These are phyloP conservation scores for Colius striatus DNA, from an alignment of 2,113 vertebrate genomes.

Conservation along the genomic window DNA sequence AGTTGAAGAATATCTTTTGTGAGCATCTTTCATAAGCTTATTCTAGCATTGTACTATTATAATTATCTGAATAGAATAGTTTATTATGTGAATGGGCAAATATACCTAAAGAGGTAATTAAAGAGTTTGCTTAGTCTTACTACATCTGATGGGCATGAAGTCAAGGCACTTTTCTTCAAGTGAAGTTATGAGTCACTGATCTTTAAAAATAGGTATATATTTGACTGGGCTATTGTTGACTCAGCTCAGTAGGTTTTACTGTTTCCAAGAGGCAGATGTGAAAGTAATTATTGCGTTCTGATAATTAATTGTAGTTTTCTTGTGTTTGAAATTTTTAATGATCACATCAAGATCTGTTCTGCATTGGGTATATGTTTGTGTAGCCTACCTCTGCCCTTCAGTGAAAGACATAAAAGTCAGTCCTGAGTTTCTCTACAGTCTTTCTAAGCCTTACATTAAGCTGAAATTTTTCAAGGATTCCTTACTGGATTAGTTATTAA, in stretches of 20 bases:
- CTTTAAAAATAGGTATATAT: background rate
- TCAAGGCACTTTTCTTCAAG: background rate
- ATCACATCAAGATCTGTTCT: background rate
- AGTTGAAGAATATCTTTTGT: background rate
- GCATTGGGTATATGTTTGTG: background rate
- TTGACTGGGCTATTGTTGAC: background rate
- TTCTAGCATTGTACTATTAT: background rate
- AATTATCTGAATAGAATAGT: background rate
- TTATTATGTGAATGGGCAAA: background rate
- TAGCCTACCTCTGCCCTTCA: background rate
- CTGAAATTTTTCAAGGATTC: background rate
- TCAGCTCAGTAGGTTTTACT: background rate
- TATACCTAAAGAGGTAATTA: constrained; percentile 14
- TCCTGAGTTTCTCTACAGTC: background rate
- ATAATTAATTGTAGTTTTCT: background rate
- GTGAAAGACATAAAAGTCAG: background rate
- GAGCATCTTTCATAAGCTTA: background rate
- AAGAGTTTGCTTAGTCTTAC: constrained; percentile 27
- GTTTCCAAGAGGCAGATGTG: background rate
- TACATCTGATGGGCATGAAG: constrained; percentile 53
- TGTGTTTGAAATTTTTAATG: background rate
- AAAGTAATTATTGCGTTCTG: background rate
- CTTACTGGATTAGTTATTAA: background rate
- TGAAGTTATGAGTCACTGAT: background rate
- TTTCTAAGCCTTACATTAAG: background rate